Conservation (phyloP, 2,113 vertebrate genomes). For the Oncorhynchus clarkii region DNA sequence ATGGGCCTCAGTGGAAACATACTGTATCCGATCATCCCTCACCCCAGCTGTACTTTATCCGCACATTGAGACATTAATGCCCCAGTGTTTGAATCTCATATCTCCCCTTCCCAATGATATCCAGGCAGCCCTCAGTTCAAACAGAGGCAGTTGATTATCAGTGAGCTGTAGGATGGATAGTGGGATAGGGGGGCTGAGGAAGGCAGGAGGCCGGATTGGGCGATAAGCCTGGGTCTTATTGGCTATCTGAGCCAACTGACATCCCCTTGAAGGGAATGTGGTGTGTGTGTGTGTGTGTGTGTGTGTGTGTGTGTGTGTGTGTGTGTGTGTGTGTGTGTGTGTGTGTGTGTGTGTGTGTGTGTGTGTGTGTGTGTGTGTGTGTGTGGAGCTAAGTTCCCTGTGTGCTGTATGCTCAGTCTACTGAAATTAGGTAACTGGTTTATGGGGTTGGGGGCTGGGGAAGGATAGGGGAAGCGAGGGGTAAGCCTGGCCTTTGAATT, state of each 20-base stretch:
- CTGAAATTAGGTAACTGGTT: conserved; percentile 12
- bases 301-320: neutral
- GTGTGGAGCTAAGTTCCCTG: neutral
- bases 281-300: neutral
- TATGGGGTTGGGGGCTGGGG: neutral
- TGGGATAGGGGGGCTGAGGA: conserved; percentile 17
- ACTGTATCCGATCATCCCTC: conserved; percentile 29
- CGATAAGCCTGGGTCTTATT: conserved; percentile 57
- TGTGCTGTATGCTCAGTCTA: conserved; percentile 15
- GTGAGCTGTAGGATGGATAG: conserved; percentile 50
- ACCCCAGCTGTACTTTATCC: conserved; percentile 39
- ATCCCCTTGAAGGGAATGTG: conserved; percentile 19
- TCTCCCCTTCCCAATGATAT: conserved; percentile 45
- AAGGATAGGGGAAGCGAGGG: neutral
- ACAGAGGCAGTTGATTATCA: conserved; percentile 58
- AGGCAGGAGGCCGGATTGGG: conserved; percentile 38
- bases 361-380: neutral
- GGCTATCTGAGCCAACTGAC: conserved; percentile 43
- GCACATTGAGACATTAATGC: conserved; percentile 44
- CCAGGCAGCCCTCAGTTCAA: conserved; percentile 47
- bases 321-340: neutral
- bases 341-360: neutral
- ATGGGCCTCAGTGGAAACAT: neutral
- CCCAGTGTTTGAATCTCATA: conserved; percentile 47
- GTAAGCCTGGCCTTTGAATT: conserved; percentile 7